phyloP scores from a whole-genome alignment of 2,797 vertebrate genomes.

The Urosaurus nigricauda region DNA sequence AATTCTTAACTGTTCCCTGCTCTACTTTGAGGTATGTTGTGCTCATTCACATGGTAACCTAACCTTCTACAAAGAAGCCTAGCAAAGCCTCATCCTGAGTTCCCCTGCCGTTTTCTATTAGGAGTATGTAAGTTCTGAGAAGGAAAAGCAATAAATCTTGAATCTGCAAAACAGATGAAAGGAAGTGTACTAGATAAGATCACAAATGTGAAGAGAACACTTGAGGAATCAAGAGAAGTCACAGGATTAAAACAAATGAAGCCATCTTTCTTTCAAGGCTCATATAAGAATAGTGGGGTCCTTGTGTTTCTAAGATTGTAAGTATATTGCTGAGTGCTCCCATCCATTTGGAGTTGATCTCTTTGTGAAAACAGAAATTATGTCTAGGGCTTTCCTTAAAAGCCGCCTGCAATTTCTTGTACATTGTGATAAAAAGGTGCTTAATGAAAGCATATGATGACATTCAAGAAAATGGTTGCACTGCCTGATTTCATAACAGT shows the following conservation, averaged over 20 bases:
- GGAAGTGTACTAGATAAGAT: background rate
- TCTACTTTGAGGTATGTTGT: background rate
- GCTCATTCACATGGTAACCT: background rate
- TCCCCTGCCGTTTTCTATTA: background rate
- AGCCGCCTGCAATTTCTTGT: background rate
- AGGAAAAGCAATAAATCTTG: background rate
- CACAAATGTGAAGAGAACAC: background rate
- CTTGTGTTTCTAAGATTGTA: background rate
- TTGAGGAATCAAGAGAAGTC: background rate
- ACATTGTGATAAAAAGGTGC: background rate
- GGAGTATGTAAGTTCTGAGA: background rate
- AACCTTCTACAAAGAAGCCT: background rate
- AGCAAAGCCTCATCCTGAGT: background rate
- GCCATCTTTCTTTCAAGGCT: background rate
- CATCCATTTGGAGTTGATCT: background rate
- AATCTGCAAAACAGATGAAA: background rate
- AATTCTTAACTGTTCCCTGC: background rate
- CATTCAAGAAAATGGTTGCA: background rate
- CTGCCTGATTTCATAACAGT: background rate
- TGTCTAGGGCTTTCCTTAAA: background rate
- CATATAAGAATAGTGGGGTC: background rate
- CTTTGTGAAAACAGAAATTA: background rate
- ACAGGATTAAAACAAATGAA: background rate
- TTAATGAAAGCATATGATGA: slow-evolving; percentile 14
- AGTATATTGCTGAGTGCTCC: background rate